Evolutionary conservation across 2,113 vertebrate species (phyloP).

Genomic region (Tachysurus fulvidraco): DNA sequence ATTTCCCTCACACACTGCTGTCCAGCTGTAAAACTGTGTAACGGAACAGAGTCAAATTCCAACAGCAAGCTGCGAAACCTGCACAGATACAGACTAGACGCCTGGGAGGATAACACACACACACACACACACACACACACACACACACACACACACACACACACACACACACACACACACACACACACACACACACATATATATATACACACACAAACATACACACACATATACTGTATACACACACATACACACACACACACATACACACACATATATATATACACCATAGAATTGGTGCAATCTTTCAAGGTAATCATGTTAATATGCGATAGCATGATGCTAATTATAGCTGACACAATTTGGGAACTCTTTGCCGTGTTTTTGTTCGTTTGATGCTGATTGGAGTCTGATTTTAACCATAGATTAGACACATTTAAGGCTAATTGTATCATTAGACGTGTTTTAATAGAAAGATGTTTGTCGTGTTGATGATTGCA

Average conservation of each 20-base stretch:
- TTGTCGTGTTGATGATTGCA: neutral
- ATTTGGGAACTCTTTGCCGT: neutral
- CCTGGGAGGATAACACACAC: neutral
- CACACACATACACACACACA: no score
- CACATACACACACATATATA: no score
- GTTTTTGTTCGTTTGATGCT: neutral
- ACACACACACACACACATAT: neutral
- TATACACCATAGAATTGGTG: neutral
- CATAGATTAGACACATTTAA: neutral
- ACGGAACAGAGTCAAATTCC: no score
- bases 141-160: neutral
- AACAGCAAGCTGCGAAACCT: no score
- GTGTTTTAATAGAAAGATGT: neutral
- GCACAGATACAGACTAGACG: no score
- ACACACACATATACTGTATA: no score
- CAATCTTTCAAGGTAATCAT: neutral
- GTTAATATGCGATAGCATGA: neutral
- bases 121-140: constrained; percentile 23
- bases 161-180: neutral
- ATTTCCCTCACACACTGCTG: no score
- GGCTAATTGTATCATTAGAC: neutral
- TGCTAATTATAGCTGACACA: neutral
- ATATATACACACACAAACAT: no score
- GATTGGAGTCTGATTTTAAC: neutral
- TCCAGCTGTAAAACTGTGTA: no score